phyloP scores from a whole-genome alignment of 2,888 invertebrate genomes.

The Graphium colonna region DNA sequence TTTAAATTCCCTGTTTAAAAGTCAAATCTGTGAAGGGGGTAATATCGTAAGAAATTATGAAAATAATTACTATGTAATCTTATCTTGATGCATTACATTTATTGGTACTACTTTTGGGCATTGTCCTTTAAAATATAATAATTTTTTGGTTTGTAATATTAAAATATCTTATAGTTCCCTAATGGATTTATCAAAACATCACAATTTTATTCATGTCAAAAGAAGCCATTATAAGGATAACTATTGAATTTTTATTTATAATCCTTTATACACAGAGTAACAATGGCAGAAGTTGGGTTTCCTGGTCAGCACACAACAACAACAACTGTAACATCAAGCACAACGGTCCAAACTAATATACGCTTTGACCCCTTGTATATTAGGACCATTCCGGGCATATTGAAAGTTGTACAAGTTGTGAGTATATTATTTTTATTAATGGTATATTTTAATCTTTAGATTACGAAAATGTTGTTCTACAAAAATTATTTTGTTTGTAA shows the following conservation, averaged over 20 bases:
- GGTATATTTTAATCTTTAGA: background rate
- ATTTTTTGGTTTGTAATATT: too few relatives aligned
- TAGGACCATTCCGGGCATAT: constrained; percentile 85
- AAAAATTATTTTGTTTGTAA: too few relatives aligned
- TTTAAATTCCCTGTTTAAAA: too few relatives aligned
- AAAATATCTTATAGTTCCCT: too few relatives aligned
- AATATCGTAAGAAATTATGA: too few relatives aligned
- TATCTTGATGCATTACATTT: too few relatives aligned
- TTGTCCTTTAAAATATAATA: too few relatives aligned
- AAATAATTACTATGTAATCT: too few relatives aligned
- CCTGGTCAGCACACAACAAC: constrained; percentile 88
- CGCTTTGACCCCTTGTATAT: constrained; percentile 87
- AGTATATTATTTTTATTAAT: constrained; percentile 50
- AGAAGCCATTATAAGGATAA: background rate
- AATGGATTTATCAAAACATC: too few relatives aligned
- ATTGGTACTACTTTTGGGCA: too few relatives aligned
- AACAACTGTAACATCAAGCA: constrained; percentile 83
- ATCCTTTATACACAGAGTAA: constrained; percentile 16
- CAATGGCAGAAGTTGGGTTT: constrained; percentile 83
- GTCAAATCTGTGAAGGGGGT: too few relatives aligned
- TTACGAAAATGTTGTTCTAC: background rate
- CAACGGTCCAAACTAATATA: constrained; percentile 86
- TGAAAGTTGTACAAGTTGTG: constrained; percentile 89
- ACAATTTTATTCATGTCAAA: too few relatives aligned
- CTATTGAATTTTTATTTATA: background rate